Conservation (phyloP, 1,140 invertebrate genomes). For the Globodera rostochiensis region DNA sequence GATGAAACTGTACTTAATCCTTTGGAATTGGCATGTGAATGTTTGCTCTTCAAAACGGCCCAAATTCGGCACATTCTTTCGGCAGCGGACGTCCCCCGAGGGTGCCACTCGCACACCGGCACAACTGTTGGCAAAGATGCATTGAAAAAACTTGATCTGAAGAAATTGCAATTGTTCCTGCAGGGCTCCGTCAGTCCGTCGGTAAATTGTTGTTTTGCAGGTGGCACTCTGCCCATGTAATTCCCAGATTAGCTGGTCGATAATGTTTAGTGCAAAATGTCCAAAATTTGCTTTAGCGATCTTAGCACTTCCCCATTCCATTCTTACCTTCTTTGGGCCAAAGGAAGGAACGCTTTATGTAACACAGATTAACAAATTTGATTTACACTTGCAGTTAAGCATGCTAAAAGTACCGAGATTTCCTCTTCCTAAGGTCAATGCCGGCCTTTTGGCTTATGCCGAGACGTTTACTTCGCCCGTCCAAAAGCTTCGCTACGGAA, state of each 20-base stretch:
- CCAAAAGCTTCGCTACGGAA: conserved; percentile 46
- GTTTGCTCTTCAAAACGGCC: conserved; percentile 43
- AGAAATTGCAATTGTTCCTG: conserved; percentile 51
- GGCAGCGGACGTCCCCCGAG: conserved; percentile 46
- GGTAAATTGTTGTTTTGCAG: conserved; percentile 17
- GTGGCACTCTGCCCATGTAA: no score
- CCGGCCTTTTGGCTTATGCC: conserved; percentile 50
- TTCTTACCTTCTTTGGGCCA: neutral
- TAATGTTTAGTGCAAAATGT: no score
- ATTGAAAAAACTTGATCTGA: conserved; percentile 44
- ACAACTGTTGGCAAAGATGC: conserved; percentile 28
- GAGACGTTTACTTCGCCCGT: conserved; percentile 50
- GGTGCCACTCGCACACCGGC: conserved; percentile 14
- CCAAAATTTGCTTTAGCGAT: no score
- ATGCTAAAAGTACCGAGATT: neutral
- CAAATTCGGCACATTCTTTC: conserved; percentile 50
- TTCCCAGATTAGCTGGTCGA: no score
- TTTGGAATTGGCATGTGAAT: conserved; percentile 51
- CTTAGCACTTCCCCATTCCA: neutral
- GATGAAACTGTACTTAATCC: conserved; percentile 44
- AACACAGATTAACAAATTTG: no score
- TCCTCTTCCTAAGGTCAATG: conserved; percentile 43
- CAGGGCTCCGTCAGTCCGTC: conserved; percentile 56
- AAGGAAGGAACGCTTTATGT: no score
- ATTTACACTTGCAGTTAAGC: no score